These are phyloP conservation scores for Dendrocopos noguchii DNA, from an alignment of 2,113 vertebrate species.

Conservation along the genomic window DNA sequence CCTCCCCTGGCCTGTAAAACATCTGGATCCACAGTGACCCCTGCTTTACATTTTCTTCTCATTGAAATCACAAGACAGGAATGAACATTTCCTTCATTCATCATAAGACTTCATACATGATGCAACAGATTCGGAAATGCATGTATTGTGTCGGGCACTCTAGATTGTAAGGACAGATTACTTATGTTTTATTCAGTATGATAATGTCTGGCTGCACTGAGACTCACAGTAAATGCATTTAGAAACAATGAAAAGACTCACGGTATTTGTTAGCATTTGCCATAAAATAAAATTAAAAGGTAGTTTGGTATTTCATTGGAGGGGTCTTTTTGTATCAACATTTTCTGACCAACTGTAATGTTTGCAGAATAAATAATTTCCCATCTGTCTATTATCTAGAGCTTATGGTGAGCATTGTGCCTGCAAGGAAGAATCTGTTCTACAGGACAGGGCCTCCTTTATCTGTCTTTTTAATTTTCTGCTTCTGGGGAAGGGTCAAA, in stretches of 20 bases:
- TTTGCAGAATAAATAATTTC: neutral
- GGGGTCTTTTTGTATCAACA: neutral
- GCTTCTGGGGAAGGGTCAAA: neutral
- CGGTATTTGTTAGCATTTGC: neutral
- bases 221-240: neutral
- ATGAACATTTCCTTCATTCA: neutral
- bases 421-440: neutral
- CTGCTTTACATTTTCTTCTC: neutral
- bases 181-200: constrained; percentile 54
- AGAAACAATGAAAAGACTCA: neutral
- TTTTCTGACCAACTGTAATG: neutral
- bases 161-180: constrained; percentile 26
- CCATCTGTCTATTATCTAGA: neutral
- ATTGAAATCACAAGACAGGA: neutral
- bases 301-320: neutral
- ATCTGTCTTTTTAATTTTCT: neutral
- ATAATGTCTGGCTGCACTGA: constrained; percentile 14
- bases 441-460: neutral
- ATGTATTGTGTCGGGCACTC: neutral
- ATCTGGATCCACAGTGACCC: neutral
- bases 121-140: constrained; percentile 19
- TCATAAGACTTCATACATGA: neutral
- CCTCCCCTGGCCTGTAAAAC: neutral
- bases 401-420: neutral
- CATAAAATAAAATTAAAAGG: neutral